Evolutionary conservation across 2,113 vertebrate genomes (phyloP).

Genomic region (Macquaria australasica): DNA sequence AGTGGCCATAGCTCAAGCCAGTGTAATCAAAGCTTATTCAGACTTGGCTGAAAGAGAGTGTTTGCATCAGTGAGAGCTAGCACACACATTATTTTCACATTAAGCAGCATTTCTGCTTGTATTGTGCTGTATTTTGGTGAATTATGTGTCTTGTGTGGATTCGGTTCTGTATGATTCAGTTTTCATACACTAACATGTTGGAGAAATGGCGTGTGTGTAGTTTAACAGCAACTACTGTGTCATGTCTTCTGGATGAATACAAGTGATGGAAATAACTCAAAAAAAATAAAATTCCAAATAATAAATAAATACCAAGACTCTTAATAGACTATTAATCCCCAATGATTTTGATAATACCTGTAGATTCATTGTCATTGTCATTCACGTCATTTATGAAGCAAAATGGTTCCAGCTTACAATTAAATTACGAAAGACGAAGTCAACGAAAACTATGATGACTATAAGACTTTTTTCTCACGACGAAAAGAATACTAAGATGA

Average conservation of each 20-base stretch:
- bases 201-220: not conserved
- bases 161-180: not conserved
- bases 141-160: conserved; percentile 19
- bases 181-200: not conserved
- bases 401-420: too few relatives aligned
- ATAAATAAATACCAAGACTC: too few relatives aligned
- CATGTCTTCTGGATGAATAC: not conserved
- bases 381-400: not conserved
- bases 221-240: not conserved
- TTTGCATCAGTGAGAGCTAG: conserved; percentile 39
- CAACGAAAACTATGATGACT: not conserved
- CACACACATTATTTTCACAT: conserved; percentile 36
- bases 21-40: conserved; percentile 68
- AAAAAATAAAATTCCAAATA: not conserved
- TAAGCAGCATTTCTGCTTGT: conserved; percentile 23
- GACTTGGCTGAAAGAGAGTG: conserved; percentile 31
- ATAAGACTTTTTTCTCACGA: too few relatives aligned
- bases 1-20: conserved; percentile 51
- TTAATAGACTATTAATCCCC: not conserved
- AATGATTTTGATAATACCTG: not conserved
- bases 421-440: too few relatives aligned
- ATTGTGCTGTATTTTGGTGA: conserved; percentile 5
- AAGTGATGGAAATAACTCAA: not conserved
- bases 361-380: too few relatives aligned
- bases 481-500: not conserved